phyloP scores from a whole-genome alignment of 2,113 vertebrate species.

The Spea bombifrons region DNA sequence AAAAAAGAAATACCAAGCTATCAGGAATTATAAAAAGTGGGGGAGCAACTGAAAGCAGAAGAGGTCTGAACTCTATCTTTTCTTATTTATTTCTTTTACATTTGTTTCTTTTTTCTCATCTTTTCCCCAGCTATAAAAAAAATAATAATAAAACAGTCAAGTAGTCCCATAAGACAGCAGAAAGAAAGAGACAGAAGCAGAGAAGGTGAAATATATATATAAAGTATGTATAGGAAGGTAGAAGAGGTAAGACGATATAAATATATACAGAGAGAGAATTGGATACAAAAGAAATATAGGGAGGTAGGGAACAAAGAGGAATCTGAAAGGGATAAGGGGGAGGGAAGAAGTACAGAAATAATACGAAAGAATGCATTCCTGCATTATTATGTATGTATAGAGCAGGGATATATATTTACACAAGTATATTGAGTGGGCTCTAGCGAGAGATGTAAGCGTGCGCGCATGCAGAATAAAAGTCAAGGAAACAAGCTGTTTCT shows the following conservation, averaged over 20 bases:
- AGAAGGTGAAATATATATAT: conserved; percentile 39
- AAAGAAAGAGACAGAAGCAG: conserved; percentile 17
- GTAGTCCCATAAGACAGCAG: conserved; percentile 33
- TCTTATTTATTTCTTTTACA: conserved; percentile 26
- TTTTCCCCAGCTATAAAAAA: conserved; percentile 40
- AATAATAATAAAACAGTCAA: conserved; percentile 44
- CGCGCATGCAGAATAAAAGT: conserved; percentile 14
- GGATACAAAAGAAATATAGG: conserved; percentile 29
- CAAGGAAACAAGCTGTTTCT: not conserved
- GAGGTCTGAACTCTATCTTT: conserved; percentile 7
- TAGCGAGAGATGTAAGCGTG: not conserved
- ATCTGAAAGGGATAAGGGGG: not conserved
- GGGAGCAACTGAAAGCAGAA: not conserved
- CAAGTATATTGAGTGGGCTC: conserved; percentile 26
- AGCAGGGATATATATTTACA: conserved; percentile 30
- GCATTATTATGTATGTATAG: conserved; percentile 30
- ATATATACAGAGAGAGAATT: conserved; percentile 34
- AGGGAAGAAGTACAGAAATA: not conserved
- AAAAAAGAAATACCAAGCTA: not conserved
- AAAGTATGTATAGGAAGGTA: not conserved
- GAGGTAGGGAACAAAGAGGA: not conserved
- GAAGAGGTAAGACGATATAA: conserved; percentile 30
- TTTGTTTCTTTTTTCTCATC: conserved; percentile 17
- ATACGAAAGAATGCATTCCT: not conserved
- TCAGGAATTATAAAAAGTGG: conserved; percentile 6